Base-by-base conservation (phyloP, 2,888 invertebrate species). In the Drosophila incognita region DNA sequence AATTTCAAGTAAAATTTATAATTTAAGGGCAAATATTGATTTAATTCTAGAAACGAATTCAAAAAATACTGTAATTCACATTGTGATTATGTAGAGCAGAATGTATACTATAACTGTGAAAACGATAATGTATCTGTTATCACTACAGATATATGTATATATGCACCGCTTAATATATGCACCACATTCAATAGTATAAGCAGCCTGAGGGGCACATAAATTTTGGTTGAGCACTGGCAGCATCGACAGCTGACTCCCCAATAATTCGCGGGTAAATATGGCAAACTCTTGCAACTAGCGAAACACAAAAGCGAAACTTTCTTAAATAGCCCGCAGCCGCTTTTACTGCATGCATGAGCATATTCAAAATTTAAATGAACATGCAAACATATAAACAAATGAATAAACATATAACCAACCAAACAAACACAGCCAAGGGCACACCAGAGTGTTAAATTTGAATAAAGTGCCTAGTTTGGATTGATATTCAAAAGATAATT, bases 291-390 rank as follows among this genome's bases (percentile, higher is more conserved):
- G 53, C 71, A 87, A 88, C 68, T 63, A 59, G 7, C 24, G 46
- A 79, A 74, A 56, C 49, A 65, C 63, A 79, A 81, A 66, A 69
- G 63, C 52, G 29, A 80, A 80, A 84, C 75, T 87, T 76, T 85
- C 58, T 61, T 54, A 75, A 83, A 81, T 62, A 74, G 86, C 88
- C 80, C 62, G 40, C 67, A 74, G 87, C 87, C 40, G 42, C 38
- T 21, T 62, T 77, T 59, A 56, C 36, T 8, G 53, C 38, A 58
- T 60, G 65, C 71, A 69, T 73, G 71, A 79, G 65, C 58, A 69
- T 69, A 72, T 69, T 24, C 71, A 57, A 72, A 80, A 80, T 71
- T 81, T 71, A 73, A 82, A 83, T 83, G 80, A 83, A 71, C 75
- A 85, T 69, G 65, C 84, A 76, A 81, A 79, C 58, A 77, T 53